Evolutionary conservation across 2,113 vertebrate species (phyloP).

Genomic region (Macaca mulatta): DNA sequence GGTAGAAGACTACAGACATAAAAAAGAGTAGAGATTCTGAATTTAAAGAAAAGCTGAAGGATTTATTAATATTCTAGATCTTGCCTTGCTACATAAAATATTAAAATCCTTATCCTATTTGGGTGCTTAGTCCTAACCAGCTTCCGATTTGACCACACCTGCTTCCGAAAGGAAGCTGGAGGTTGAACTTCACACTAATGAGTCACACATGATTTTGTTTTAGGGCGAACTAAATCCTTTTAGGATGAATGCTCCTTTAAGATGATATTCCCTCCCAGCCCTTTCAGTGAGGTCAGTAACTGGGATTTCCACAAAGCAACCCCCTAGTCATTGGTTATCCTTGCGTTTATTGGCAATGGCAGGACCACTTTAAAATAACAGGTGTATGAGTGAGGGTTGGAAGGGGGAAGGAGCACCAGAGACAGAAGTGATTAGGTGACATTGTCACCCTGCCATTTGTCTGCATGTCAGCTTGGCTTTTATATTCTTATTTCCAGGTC

Average conservation of each 20-base stretch:
- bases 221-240: constrained; percentile 10
- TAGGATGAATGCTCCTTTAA: constrained; percentile 26
- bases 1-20: neutral
- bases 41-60: neutral
- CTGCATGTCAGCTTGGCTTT: neutral
- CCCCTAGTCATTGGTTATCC: neutral
- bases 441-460: neutral
- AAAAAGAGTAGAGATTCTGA: neutral
- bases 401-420: neutral
- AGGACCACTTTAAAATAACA: neutral
- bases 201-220: constrained; percentile 17
- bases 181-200: neutral
- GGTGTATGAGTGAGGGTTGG: neutral
- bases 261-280: constrained; percentile 24
- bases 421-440: neutral
- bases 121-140: neutral
- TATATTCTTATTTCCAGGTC: constrained; percentile 42
- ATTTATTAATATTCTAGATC: neutral
- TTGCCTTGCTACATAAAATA: neutral
- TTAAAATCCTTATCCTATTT: neutral
- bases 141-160: neutral
- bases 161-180: constrained; percentile 13
- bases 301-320: constrained; percentile 12
- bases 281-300: neutral
- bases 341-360: constrained; percentile 24